Base-by-base conservation (phyloP, 2,113 vertebrate genomes). In the Trematomus loennbergii region DNA sequence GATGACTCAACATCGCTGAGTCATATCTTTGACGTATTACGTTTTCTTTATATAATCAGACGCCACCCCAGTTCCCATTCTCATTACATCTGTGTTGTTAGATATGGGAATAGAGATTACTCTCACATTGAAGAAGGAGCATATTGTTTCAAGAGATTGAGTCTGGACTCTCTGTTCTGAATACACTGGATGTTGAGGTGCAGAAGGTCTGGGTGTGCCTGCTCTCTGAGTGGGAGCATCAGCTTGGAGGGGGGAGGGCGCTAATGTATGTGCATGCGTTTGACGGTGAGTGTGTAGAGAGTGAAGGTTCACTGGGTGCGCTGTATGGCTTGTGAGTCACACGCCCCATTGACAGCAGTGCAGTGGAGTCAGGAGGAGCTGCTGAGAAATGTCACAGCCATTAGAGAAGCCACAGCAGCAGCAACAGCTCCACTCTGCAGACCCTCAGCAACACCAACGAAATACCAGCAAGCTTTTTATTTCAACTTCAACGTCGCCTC, bases 351-450 rank as follows among this genome's bases (percentile, higher is more conserved):
- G 65, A 90, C 90, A 78, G 91, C 91, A 90, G 90, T 90, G 90
- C 89, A 87, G 92, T 76, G 88, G 82, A 89, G 90, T 89, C 86
- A 89, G 85, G 86, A 89, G 87, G 88, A 93, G 90, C 90, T 64
- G 77, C 83, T 83, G 84, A 90, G 91, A 92, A 92, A 94, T 91
- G 92, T 91, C 92, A 90, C 86, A 77, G 90, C 84, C 82, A 67
- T 91, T 81, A 86, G 85, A 90, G 90, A 81, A 60, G 43, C 67
- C 75, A 60, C 84, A 82, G 76, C 59, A 67, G 78, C 89, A 60
- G 81, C 88, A 82, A 59, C 81, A 58, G 78, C 86, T 72, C 58
- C 40, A 9, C 78, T 66, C 72, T 5, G 54, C 76, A 78, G 88
- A 76, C 68, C 88, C 71, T 55, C 49, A 36, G 33, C 71, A 43